These are phyloP conservation scores for Philhelius pedissequus DNA, from an alignment of 2,888 invertebrate species.

Conservation along the genomic window DNA sequence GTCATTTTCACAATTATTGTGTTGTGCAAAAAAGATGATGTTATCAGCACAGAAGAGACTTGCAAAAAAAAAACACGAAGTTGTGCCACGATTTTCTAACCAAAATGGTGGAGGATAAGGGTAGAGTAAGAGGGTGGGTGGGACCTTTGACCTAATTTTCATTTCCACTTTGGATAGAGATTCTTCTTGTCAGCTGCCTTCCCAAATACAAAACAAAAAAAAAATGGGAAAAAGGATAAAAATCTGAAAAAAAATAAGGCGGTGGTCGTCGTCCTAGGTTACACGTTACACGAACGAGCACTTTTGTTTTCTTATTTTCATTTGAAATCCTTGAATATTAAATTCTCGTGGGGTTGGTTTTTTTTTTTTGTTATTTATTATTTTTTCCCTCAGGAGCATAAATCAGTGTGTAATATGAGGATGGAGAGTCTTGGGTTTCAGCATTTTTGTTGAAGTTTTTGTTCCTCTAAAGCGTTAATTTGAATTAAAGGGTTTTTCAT, in stretches of 20 bases:
- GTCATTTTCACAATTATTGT: neutral
- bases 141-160: slow-evolving; percentile 67
- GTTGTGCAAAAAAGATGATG: neutral
- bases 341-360: neutral
- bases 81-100: neutral
- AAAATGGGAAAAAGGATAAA: neutral
- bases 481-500: neutral
- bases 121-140: slow-evolving; percentile 30
- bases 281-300: slow-evolving; percentile 42
- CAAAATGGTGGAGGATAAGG: neutral
- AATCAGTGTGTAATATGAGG: neutral
- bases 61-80: neutral
- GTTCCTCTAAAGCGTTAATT: neutral
- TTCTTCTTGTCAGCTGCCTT: slow-evolving; percentile 45
- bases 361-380: neutral
- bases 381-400: neutral
- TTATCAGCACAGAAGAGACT: neutral
- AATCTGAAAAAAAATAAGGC: slow-evolving; percentile 52
- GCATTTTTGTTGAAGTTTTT: neutral
- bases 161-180: slow-evolving; percentile 42
- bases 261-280: slow-evolving; percentile 59
- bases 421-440: neutral
- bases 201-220: slow-evolving; percentile 47
- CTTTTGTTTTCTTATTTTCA: slow-evolving; percentile 23
- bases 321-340: slow-evolving; percentile 48